Evolutionary conservation across 2,888 invertebrate species (phyloP), one percentile per base, ranked within the genome.

Genomic region (Hyles lineata): DNA sequence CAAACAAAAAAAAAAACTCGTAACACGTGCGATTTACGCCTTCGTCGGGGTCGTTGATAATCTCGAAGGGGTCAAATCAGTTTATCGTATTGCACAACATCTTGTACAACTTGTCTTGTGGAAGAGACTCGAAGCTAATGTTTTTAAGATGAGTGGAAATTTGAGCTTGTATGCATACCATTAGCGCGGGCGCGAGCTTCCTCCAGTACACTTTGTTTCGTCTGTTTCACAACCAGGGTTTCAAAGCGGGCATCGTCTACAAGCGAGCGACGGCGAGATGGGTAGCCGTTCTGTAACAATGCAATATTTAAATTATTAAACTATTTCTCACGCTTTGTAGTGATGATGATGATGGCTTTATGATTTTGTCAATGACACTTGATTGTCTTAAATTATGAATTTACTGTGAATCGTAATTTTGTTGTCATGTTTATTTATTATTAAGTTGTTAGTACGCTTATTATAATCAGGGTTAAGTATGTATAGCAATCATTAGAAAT

Each of bases 171-270:
- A 63, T 43, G 91, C 96, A 96, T 91, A 98, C 98, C 98, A 95
- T 98, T 98, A 83, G 98, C 97, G 86, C 98, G 96, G 90, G 96
- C 97, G 86, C 98, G 97, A 81, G 98, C 98, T 93, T 98, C 98
- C 88, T 98, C 98, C 85, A 98, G 95, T 81, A 98, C 98, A 85
- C 97, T 97, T 95, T 98, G 98, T 92, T 98, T 98, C 89, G 97
- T 98, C 95, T 98, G 98, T 94, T 98, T 98, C 87, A 99, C 99
- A 84, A 99, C 98, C 87, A 98, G 96, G 77, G 98, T 98, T 92
- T 99, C 99, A 92, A 99, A 99, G 85, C 98, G 97, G 82, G 99
- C 99, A 94, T 99, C 99, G 87, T 99, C 99, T 72, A 99, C 99
- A 78, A 99, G 96, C 78, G 99, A 99, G 86, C 99, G 97, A 84